Evolutionary conservation across 2,888 invertebrate species (phyloP).

Genomic region (Pristionchus arcanus): DNA sequence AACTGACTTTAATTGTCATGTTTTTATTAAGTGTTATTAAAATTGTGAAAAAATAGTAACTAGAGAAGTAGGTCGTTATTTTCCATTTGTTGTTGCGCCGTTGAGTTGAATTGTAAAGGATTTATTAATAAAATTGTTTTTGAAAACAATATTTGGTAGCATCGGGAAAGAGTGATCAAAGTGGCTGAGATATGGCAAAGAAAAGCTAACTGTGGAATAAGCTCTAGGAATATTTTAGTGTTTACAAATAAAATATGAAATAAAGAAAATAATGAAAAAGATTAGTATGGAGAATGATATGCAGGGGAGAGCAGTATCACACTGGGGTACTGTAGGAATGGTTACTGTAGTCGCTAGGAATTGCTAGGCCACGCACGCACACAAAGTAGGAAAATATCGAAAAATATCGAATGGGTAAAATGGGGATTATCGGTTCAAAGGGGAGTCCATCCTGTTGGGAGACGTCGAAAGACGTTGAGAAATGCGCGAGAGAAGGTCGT

Average conservation of each 20-base stretch:
- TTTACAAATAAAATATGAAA: not conserved
- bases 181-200: slow-evolving; percentile 41
- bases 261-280: no score
- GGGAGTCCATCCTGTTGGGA: not conserved
- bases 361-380: not conserved
- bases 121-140: slow-evolving; percentile 27
- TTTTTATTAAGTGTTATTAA: not conserved
- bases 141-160: not conserved
- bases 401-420: no score
- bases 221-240: not conserved
- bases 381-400: slow-evolving; percentile 7
- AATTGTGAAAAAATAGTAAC: not conserved
- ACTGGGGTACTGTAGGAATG: not conserved
- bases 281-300: slow-evolving; percentile 29
- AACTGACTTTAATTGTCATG: slow-evolving; percentile 21
- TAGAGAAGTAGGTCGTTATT: slow-evolving; percentile 14
- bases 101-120: not conserved
- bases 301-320: not conserved
- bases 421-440: not conserved
- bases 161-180: slow-evolving; percentile 7
- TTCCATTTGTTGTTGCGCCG: not conserved
- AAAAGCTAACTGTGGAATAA: not conserved
- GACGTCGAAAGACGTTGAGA: slow-evolving; percentile 47
- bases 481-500: slow-evolving; percentile 38
- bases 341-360: not conserved